These are phyloP conservation scores for Conus betulinus DNA, from an alignment of 1,140 invertebrate species.

Conservation along the genomic window DNA sequence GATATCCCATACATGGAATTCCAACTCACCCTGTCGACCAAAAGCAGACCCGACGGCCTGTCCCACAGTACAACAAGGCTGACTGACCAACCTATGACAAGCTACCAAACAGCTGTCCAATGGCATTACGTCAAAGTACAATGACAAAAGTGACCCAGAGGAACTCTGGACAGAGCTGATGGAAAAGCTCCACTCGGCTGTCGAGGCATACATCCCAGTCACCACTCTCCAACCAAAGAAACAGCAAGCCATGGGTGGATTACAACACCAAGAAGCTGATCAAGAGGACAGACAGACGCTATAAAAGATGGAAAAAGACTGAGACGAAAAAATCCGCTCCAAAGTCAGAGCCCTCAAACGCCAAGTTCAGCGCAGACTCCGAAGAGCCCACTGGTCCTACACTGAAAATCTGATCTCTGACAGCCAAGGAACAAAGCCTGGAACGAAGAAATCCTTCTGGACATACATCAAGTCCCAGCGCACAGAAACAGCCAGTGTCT, in stretches of 20 bases:
- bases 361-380: background rate
- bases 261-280: background rate
- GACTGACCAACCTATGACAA: background rate
- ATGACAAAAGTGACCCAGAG: background rate
- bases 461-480: background rate
- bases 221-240: background rate
- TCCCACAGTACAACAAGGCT: background rate
- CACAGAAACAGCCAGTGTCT: no score
- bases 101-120: background rate
- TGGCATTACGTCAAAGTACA: background rate
- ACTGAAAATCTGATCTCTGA: background rate
- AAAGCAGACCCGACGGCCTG: background rate
- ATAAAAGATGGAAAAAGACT: background rate
- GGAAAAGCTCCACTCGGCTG: background rate
- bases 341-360: background rate
- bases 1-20: background rate
- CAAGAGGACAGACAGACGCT: background rate
- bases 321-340: background rate
- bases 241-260: background rate
- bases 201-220: background rate
- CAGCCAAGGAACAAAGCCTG: background rate
- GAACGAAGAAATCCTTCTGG: background rate
- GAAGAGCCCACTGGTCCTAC: background rate
- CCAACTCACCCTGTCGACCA: background rate
- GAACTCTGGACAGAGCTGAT: background rate